Conservation (phyloP, 2,797 vertebrate species). For the Microcaecilia unicolor region DNA sequence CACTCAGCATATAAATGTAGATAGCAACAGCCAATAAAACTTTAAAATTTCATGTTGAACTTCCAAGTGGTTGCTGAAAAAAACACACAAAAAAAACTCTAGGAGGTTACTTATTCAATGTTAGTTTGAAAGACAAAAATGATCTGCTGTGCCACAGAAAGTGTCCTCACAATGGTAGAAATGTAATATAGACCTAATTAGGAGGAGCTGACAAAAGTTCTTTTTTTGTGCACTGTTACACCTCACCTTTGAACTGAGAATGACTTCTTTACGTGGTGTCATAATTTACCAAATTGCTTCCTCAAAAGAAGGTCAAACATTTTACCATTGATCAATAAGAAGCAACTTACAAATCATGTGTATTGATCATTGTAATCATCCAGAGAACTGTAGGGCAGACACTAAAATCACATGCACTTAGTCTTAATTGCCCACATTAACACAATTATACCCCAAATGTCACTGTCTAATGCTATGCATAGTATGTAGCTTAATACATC, state of each 20-base stretch:
- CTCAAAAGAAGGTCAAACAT: conserved; percentile 71
- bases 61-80: too few species aligned
- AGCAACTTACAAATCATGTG: conserved; percentile 82
- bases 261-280: conserved; percentile 50
- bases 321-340: conserved; percentile 73
- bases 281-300: conserved; percentile 64
- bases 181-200: conserved; percentile 3
- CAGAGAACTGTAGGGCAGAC: conserved; percentile 74
- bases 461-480: conserved; percentile 60
- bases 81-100: too few species aligned
- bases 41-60: too few species aligned
- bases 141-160: neutral
- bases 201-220: neutral
- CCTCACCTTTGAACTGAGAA: conserved; percentile 49
- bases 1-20: too few species aligned
- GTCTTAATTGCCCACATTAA: conserved; percentile 90
- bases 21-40: too few species aligned
- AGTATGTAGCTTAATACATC: conserved; percentile 51
- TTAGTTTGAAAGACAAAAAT: neutral
- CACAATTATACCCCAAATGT: conserved; percentile 82
- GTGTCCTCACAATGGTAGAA: conserved; percentile 2
- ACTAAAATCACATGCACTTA: conserved; percentile 89
- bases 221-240: conserved; percentile 27
- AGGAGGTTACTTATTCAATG: rapidly evolving
- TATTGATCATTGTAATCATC: conserved; percentile 83